Conservation (phyloP, 2,797 vertebrate genomes). For the Syngnathus rostellatus region DNA sequence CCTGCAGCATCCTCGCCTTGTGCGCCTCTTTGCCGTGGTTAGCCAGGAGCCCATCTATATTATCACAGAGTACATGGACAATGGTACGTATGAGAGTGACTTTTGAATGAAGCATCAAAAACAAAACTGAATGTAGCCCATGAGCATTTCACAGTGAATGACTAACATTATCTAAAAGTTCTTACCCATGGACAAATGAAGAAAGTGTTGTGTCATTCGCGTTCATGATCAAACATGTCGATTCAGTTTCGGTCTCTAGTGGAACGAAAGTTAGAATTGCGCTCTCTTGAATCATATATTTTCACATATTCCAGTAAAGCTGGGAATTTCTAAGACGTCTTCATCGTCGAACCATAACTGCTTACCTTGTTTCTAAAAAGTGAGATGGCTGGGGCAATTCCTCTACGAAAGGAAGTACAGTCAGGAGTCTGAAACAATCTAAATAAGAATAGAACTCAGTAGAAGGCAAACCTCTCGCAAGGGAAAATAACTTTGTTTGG, state of each 20-base stretch:
- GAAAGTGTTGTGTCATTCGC: slow-evolving; percentile 7
- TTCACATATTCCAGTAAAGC: slow-evolving; percentile 4
- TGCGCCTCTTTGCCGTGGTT: slow-evolving; percentile 91
- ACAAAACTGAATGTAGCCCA: neutral
- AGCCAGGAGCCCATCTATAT: slow-evolving; percentile 96
- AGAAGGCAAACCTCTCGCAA: neutral
- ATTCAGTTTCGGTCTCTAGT: slow-evolving; percentile 30
- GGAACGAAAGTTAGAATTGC: slow-evolving; percentile 26
- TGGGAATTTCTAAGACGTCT: slow-evolving; percentile 11
- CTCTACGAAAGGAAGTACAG: neutral
- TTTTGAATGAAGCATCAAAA: neutral
- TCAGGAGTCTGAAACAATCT: slow-evolving; percentile 11
- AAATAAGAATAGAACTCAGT: slow-evolving; percentile 8
- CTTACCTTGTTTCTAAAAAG: neutral
- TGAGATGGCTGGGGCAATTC: neutral
- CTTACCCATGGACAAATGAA: slow-evolving; percentile 10
- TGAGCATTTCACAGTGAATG: slow-evolving; percentile 14
- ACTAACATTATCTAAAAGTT: neutral
- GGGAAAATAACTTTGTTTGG: neutral
- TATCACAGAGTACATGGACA: slow-evolving; percentile 97
- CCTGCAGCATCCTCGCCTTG: slow-evolving; percentile 82
- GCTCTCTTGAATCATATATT: slow-evolving; percentile 23
- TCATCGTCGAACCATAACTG: slow-evolving; percentile 13
- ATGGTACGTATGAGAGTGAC: slow-evolving; percentile 73
- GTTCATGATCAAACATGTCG: slow-evolving; percentile 59